These are phyloP conservation scores for Oscheius onirici DNA, from an alignment of 2,888 invertebrate genomes.

Conservation along the genomic window DNA sequence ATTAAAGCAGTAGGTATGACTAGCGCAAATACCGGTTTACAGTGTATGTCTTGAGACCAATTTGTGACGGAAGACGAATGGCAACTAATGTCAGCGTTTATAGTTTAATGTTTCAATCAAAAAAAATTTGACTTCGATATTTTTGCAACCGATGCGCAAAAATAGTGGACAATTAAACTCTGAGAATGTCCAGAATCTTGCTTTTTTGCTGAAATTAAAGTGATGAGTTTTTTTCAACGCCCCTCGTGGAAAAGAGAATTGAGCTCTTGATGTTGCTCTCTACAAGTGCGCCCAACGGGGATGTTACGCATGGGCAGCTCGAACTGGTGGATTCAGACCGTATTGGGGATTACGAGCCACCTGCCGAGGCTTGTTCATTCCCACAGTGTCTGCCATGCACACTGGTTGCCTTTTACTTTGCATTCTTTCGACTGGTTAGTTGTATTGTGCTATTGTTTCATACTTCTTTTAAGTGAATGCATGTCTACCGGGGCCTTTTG, in stretches of 20 bases:
- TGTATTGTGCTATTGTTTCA: neutral
- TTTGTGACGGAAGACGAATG: too few relatives aligned
- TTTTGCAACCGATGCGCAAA: too few relatives aligned
- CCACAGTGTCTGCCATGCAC: constrained; percentile 25
- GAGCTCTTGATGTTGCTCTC: neutral
- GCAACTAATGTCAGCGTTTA: too few relatives aligned
- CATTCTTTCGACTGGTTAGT: neutral
- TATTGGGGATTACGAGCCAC: constrained; percentile 31
- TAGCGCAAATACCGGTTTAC: constrained; percentile 5
- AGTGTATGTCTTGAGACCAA: neutral
- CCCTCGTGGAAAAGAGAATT: neutral
- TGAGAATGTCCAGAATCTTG: too few relatives aligned
- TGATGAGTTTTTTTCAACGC: too few relatives aligned
- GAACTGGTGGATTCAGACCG: constrained; percentile 29
- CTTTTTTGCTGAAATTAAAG: too few relatives aligned
- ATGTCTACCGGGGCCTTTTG: constrained; percentile 49
- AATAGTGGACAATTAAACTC: too few relatives aligned
- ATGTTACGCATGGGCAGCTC: constrained; percentile 28
- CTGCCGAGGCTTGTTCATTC: constrained; percentile 21
- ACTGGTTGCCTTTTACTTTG: constrained; percentile 26
- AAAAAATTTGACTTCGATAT: too few relatives aligned
- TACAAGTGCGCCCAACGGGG: constrained; percentile 23
- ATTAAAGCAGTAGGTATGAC: constrained; percentile 22
- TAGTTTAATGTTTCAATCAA: too few relatives aligned
- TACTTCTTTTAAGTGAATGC: constrained; percentile 9